Evolutionary conservation across 2,888 invertebrate genomes (phyloP), one percentile per base, ranked within the genome.

Genomic region (Nemotelus pantherinus): DNA sequence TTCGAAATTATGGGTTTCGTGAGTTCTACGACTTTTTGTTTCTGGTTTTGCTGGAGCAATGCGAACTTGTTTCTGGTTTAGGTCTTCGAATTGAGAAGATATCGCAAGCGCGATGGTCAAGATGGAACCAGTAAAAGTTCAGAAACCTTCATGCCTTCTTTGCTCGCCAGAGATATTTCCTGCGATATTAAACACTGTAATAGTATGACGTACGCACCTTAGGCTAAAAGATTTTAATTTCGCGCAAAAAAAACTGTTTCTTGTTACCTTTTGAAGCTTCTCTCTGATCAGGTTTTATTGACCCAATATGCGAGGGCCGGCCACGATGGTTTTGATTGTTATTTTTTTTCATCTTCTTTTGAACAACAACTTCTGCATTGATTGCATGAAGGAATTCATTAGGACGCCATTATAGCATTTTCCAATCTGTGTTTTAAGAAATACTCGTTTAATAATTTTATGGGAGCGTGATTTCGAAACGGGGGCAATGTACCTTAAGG

Each of bases 1-100:
- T 84, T 86, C 83, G 82, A 87, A 86, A 87, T 87, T 86, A 87
- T 85, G 85, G 85, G 85, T 85, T 87, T 84, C 84, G 82, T 81
- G 77, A 77, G 64, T 67, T 79, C 74, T 76, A 77, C 68, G 71
- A 63, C 60, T 70, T 70, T 79, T 67, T 74, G 10, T 60, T 76
- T 63, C 57, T 63, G 48, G 57, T 64, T 60, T 55, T n/a, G 7
- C 64, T 48, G 55, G 4, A 63, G 50, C 63, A n/a, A 64, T 75
- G 48, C 7, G 25, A 25, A 6, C 58, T 72, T 75, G 41, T 63
- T 75, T 63, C 47, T 48, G 5, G 2, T 50, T n/a, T 55, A 44
- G 44, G 44, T 43, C 6, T 63, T 63, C 47, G 43, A n/a, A 10
- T 44, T 9, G 57, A 45, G 60, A 55, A 9, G 47, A 74, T 25